Conservation (phyloP, 2,113 vertebrate species). For the Takifugu bimaculatus region DNA sequence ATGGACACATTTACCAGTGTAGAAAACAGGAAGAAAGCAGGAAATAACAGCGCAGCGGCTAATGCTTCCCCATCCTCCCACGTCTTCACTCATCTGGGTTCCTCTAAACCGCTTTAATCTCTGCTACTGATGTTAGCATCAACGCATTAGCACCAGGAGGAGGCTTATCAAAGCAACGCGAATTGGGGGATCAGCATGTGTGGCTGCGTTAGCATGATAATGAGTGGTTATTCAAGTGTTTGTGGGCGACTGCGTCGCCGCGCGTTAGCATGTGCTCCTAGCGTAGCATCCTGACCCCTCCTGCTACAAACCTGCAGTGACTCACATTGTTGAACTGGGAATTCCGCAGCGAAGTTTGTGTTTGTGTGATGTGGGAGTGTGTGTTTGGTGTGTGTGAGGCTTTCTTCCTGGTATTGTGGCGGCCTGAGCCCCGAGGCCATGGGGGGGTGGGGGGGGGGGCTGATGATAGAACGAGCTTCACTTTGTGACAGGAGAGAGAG, state of each 20-base stretch:
- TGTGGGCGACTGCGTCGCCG: too few relatives aligned
- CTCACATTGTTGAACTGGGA: too few relatives aligned
- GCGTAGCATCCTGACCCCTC: too few relatives aligned
- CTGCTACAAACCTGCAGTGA: too few relatives aligned
- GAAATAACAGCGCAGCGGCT: conserved; percentile 41
- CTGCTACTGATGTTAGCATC: too few relatives aligned
- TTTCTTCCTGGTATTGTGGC: conserved; percentile 58
- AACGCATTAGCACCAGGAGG: too few relatives aligned
- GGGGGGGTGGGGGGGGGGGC: conserved; percentile 18
- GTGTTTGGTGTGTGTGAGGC: conserved; percentile 13
- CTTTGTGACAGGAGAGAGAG: conserved; percentile 21
- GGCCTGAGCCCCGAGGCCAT: conserved; percentile 11
- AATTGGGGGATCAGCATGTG: too few relatives aligned
- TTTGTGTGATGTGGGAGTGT: conserved; percentile 10
- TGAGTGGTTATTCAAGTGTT: too few relatives aligned
- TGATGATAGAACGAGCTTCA: conserved; percentile 14
- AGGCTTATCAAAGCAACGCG: too few relatives aligned
- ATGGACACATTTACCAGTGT: conserved; percentile 5
- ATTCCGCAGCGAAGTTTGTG: neutral
- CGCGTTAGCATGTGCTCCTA: too few relatives aligned
- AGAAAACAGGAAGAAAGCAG: conserved; percentile 49
- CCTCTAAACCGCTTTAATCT: too few relatives aligned
- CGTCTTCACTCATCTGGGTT: conserved; percentile 1
- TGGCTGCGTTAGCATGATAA: too few relatives aligned
- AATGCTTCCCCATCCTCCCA: conserved; percentile 23